These are phyloP conservation scores for Alcedo quadribrachys DNA, from an alignment of 2,797 vertebrate genomes.

Conservation along the genomic window DNA sequence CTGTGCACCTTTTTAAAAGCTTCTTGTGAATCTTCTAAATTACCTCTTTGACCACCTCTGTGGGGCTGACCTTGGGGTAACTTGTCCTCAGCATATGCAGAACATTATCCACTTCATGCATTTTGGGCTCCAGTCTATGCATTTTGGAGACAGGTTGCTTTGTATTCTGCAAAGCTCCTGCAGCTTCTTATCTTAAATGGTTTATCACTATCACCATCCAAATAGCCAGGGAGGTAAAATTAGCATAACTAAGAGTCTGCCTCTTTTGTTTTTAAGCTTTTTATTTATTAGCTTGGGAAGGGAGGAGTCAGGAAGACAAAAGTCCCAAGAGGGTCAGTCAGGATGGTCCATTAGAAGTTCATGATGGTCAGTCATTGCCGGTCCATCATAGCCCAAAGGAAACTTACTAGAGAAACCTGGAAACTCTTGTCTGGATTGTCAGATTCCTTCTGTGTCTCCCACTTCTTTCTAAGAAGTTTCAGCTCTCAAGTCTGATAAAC, in stretches of 20 bases:
- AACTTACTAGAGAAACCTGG: not conserved
- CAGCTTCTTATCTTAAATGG: conserved; percentile 56
- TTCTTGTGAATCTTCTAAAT: conserved; percentile 6
- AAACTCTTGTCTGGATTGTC: not conserved
- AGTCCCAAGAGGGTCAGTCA: not conserved
- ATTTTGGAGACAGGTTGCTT: conserved; percentile 16
- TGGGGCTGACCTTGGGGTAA: conserved; percentile 21
- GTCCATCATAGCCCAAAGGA: conserved; percentile 27
- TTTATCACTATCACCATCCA: conserved; percentile 57
- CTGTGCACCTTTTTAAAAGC: not conserved
- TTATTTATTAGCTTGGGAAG: conserved; percentile 54
- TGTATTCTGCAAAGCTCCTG: conserved; percentile 10
- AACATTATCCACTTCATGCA: not conserved
- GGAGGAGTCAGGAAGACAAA: conserved; percentile 37
- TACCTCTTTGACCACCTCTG: not conserved
- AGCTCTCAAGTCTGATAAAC: not conserved
- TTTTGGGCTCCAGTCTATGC: conserved; percentile 26
- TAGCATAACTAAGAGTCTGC: conserved; percentile 64
- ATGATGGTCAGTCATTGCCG: conserved; percentile 42
- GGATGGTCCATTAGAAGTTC: conserved; percentile 50
- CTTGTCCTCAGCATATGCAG: conserved; percentile 32
- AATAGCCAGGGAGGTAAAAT: conserved; percentile 53
- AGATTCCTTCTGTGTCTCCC: not conserved
- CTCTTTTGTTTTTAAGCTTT: conserved; percentile 54
- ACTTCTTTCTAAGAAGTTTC: not conserved